Conservation (phyloP, 2,888 invertebrate genomes). For the Charanyca ferruginea region DNA sequence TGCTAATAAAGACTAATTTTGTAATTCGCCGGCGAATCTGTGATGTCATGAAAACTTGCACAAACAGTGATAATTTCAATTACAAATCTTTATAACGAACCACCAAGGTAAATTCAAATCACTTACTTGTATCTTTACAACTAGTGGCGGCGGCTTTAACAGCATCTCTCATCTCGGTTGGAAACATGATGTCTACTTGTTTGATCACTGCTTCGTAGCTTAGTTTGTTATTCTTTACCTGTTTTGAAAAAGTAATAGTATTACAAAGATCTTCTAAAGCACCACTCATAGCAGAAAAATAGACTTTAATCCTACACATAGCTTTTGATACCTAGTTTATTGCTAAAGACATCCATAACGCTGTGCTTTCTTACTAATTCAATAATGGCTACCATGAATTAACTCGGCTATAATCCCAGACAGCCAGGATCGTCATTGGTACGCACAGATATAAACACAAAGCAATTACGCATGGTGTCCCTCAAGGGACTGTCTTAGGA, state of each 20-base stretch:
- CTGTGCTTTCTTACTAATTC: not conserved
- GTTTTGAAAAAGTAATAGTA: not conserved
- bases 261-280: not conserved
- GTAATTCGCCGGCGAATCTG: no score
- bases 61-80: no score
- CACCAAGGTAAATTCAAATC: not conserved
- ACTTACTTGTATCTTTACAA: conserved; percentile 80
- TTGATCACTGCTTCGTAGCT: conserved; percentile 81
- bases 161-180: conserved; percentile 78
- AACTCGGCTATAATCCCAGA: no score
- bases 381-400: not conserved
- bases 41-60: no score
- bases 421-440: not conserved
- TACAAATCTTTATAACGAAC: no score
- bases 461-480: not conserved
- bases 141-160: conserved; percentile 76
- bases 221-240: conserved; percentile 85
- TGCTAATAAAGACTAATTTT: no score
- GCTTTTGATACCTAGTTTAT: not conserved
- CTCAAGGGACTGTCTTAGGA: not conserved
- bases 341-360: not conserved
- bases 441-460: not conserved
- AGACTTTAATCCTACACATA: not conserved
- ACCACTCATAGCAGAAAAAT: not conserved
- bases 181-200: conserved; percentile 85